Evolutionary conservation across 2,888 invertebrate genomes (phyloP), one percentile per base, ranked within the genome.

Genomic region (Abrostola triplasia): DNA sequence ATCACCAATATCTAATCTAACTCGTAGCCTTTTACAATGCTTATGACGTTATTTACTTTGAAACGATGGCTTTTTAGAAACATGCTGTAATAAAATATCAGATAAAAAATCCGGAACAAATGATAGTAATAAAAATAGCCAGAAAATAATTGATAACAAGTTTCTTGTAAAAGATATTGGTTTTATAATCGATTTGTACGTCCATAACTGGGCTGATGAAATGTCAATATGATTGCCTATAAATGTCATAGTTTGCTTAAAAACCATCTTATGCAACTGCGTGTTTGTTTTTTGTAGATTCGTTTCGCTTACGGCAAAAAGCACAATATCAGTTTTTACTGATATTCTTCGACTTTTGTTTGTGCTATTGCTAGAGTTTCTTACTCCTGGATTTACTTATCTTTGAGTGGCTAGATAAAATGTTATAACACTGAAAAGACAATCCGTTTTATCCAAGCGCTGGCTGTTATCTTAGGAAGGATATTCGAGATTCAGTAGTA

Each of bases 211-310:
- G 0, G 1, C n/a, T 69, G 49, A 36, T 57, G 56, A 57, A 75
- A 75, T 64, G 44, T 53, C 58, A 59, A 69, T 44, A 50, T 36
- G 35, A 13, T 44, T 10, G 48, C 47, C 50, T 42, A 36, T 51
- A 68, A 62, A 56, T 24, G 36, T 56, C 54, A 37, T 42, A 36
- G 35, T 51, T 48, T 36, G 44, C 74, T 69, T 69, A 35, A 40
- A 38, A 13, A 60, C 13, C 0, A 10, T 13, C 7, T 71, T 76
- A 76, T 24, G 12, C 65, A 72, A 75, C 12, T 4, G 5, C 11
- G 7, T 37, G 58, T 70, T 70, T 75, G 65, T 76, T 58, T 71
- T 52, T 59, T 70, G 76, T 36, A 49, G 66, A 71, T 55, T 11
- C 38, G 72, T 66, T 76, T 71, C 50, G 10, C 44, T 24, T 47